These are phyloP conservation scores for Ptychodera flava DNA, from an alignment of 35 echinoderm and acorn worm genomes.

Conservation along the genomic window DNA sequence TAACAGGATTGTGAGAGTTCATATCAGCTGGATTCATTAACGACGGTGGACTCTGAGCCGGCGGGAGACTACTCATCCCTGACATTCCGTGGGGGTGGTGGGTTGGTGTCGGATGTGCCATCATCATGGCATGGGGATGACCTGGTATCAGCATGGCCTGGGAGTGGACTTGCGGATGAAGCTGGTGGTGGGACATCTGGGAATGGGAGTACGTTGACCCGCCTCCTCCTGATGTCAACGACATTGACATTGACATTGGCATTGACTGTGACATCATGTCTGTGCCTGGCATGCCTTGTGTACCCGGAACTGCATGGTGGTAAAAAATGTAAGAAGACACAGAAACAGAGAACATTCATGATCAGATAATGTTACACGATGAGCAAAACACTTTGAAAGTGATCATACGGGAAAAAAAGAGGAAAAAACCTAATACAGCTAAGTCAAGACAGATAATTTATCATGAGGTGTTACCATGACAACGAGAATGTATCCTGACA, in stretches of 20 bases:
- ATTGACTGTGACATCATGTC: conserved; percentile 11
- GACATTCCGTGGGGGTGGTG: neutral
- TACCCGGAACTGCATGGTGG: too few species aligned
- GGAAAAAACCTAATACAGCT: neutral
- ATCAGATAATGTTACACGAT: too few species aligned
- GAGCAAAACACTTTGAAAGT: too few species aligned
- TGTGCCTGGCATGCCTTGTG: neutral
- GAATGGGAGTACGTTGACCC: conserved; percentile 31
- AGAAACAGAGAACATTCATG: too few species aligned
- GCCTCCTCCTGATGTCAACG: neutral
- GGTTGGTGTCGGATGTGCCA: conserved; percentile 26
- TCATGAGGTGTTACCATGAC: neutral
- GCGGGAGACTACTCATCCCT: neutral
- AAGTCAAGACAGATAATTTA: neutral
- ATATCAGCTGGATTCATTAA: conserved; percentile 5
- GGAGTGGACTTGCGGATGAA: conserved; percentile 50
- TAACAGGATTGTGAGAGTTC: neutral
- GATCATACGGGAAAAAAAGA: neutral
- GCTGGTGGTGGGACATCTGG: conserved; percentile 39
- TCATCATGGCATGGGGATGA: conserved; percentile 58
- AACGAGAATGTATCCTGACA: too few species aligned
- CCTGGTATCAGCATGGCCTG: conserved; percentile 25
- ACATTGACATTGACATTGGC: conserved; percentile 7
- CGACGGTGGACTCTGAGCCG: neutral
- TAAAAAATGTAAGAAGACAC: too few species aligned